A percentile compares a stretch with the other conserved stretches of the same genome.
Conservation (phyloP, 2,113 vertebrate genomes). For the Tachysurus vachellii region DNA sequence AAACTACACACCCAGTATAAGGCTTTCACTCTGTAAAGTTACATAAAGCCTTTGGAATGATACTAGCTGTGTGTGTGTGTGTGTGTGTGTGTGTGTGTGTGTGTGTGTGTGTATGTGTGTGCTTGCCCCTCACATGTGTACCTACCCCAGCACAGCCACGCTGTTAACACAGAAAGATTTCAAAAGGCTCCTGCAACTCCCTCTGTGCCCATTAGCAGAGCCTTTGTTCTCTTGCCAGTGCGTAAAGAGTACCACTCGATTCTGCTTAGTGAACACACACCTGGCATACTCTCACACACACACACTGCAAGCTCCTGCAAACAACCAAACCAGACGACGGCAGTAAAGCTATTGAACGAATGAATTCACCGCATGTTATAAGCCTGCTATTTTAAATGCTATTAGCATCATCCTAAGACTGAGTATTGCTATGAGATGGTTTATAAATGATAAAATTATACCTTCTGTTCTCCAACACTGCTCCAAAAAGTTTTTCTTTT, state of each 20-base stretch:
- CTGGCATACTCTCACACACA: constrained; percentile 38
- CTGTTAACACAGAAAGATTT: constrained; percentile 51
- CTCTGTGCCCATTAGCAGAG: constrained; percentile 53
- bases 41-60: background rate
- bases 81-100: constrained; percentile 32
- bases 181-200: constrained; percentile 50
- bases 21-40: background rate
- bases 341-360: constrained; percentile 45
- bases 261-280: constrained; percentile 50
- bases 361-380: constrained; percentile 49
- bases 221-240: constrained; percentile 62
- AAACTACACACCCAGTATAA: background rate
- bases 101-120: constrained; percentile 36
- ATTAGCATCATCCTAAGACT: constrained; percentile 39
- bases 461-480: background rate
- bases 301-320: constrained; percentile 39
- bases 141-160: constrained; percentile 39
- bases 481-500: background rate
- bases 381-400: constrained; percentile 42
- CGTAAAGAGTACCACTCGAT: constrained; percentile 44
- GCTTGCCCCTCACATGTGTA: constrained; percentile 27
- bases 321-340: constrained; percentile 49
- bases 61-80: constrained; percentile 30
- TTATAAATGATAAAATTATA: constrained; percentile 1
- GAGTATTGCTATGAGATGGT: constrained; percentile 4